Evolutionary conservation across 2,797 vertebrate species (phyloP).

Genomic region (Pangasius djambal): DNA sequence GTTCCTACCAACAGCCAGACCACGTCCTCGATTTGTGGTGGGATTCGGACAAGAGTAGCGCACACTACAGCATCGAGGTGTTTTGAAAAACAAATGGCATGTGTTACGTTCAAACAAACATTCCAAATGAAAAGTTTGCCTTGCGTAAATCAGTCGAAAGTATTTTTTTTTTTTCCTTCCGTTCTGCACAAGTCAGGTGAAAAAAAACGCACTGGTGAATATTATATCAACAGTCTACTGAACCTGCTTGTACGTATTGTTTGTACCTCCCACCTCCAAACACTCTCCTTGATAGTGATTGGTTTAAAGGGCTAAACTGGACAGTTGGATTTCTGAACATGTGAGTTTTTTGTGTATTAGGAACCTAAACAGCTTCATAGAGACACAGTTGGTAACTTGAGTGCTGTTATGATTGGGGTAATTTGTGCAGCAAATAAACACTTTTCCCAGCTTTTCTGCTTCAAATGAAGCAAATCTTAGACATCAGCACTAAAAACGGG

Average conservation of each 20-base stretch:
- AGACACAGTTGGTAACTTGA: slow-evolving; percentile 16
- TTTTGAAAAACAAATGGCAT: not conserved
- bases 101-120: not conserved
- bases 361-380: not conserved
- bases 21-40: not conserved
- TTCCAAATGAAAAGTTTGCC: not conserved
- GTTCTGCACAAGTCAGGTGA: not conserved
- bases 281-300: not conserved
- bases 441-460: slow-evolving; percentile 13
- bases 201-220: not conserved
- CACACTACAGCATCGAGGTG: not conserved
- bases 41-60: not conserved
- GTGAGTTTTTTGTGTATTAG: not conserved
- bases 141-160: not conserved
- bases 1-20: not conserved
- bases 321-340: not conserved
- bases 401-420: slow-evolving; percentile 5
- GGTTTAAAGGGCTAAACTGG: not conserved
- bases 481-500: slow-evolving; percentile 19
- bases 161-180: not conserved
- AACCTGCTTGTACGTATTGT: not conserved
- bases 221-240: not conserved
- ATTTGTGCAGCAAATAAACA: slow-evolving; percentile 24
- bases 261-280: not conserved
- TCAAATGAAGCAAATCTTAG: slow-evolving; percentile 10